Evolutionary conservation across 1,140 invertebrate genomes (phyloP).

Genomic region (Scaptomyza montana): DNA sequence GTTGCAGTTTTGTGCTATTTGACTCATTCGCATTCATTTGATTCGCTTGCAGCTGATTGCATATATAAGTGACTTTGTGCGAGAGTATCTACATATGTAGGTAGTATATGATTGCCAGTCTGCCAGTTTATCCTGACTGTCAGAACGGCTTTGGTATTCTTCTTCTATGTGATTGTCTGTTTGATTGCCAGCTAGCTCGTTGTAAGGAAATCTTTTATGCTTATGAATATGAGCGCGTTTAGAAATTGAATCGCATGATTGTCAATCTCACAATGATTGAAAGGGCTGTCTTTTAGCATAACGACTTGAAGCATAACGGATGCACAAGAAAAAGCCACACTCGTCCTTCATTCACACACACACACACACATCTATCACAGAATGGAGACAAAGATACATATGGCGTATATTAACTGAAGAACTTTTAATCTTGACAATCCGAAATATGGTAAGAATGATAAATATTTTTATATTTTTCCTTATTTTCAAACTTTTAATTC

Average conservation of each 20-base stretch:
- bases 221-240: conserved; percentile 69
- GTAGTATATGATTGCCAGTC: background rate
- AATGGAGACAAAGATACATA: background rate
- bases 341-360: background rate
- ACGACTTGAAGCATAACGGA: conserved; percentile 16
- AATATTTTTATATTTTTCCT: too few relatives aligned
- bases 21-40: conserved; percentile 70
- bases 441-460: too few relatives aligned
- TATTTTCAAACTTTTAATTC: too few relatives aligned
- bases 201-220: conserved; percentile 66
- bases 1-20: conserved; percentile 53
- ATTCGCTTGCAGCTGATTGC: conserved; percentile 62
- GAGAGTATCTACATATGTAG: background rate
- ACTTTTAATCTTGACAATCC: too few relatives aligned
- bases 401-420: background rate
- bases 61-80: conserved; percentile 54
- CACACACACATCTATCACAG: background rate
- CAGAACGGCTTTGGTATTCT: background rate
- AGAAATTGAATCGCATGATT: conserved; percentile 55
- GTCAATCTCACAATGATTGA: conserved; percentile 59
- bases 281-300: conserved; percentile 38
- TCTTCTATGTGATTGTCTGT: conserved; percentile 17
- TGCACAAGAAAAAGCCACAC: background rate
- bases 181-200: conserved; percentile 53
- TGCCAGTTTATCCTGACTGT: conserved; percentile 1